Evolutionary conservation across 2,888 invertebrate genomes (phyloP).

Genomic region (Zonitis immaculata): DNA sequence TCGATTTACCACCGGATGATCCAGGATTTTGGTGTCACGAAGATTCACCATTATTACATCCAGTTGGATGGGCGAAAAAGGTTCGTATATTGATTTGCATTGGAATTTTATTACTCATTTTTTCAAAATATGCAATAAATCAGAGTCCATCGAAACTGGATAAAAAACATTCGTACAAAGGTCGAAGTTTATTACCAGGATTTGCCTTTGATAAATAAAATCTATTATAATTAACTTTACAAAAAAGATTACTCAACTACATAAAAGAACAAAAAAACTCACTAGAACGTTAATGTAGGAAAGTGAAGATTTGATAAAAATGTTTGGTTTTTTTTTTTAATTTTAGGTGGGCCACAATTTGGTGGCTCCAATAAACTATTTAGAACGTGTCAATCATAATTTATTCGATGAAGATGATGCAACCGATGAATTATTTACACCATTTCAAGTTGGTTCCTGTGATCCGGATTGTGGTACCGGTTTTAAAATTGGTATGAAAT

Average conservation of each 20-base stretch:
- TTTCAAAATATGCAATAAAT: no score
- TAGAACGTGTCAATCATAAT: conserved; percentile 68
- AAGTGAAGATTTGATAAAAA: no score
- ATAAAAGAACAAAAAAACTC: no score
- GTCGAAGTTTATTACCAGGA: neutral
- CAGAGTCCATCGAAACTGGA: no score
- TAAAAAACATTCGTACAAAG: neutral
- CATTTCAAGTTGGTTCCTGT: conserved; percentile 40
- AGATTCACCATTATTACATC: conserved; percentile 90
- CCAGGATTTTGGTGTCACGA: conserved; percentile 97
- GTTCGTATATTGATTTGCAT: conserved; percentile 22
- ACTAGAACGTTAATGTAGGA: no score
- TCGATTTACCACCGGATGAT: conserved; percentile 72
- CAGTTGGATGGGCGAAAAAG: conserved; percentile 90
- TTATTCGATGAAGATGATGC: conserved; percentile 73
- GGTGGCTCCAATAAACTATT: conserved; percentile 75
- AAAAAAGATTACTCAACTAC: no score
- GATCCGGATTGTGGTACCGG: conserved; percentile 21
- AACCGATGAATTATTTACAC: conserved; percentile 70
- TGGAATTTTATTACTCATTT: no score
- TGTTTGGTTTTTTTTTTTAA: no score
- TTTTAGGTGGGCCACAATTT: conserved; percentile 76
- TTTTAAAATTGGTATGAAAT: conserved; percentile 66
- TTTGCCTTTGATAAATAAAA: no score
- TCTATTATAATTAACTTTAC: no score